Conservation (phyloP, 2,888 invertebrate species). For the Nephrotoma appendiculata region DNA sequence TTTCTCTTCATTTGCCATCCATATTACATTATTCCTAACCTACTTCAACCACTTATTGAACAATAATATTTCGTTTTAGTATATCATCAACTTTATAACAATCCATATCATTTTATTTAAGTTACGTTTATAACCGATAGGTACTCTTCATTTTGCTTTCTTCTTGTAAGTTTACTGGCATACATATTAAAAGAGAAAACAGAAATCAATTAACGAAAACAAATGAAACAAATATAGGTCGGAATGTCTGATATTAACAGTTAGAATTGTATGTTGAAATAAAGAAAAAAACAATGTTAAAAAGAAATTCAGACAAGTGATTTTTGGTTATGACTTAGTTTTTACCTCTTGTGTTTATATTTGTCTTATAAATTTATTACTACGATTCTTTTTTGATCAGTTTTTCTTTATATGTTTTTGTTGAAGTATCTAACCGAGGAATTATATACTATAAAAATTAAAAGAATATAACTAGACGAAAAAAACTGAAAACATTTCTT, state of each 20-base stretch:
- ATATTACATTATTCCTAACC: neutral
- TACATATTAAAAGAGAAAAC: neutral
- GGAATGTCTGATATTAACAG: conserved; percentile 6
- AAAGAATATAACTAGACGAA: neutral
- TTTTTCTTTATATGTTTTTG: neutral
- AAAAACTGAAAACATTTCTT: neutral
- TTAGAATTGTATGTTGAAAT: neutral
- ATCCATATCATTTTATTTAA: neutral
- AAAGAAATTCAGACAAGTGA: conserved; percentile 5
- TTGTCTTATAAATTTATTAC: neutral
- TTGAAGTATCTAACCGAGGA: neutral
- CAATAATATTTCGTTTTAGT: neutral
- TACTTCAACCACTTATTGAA: neutral
- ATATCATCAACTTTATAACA: neutral
- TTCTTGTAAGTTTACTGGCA: neutral
- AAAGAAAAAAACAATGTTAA: neutral
- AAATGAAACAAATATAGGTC: conserved; percentile 1
- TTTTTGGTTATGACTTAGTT: conserved; percentile 1
- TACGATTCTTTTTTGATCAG: neutral
- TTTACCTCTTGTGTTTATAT: neutral
- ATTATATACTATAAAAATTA: neutral
- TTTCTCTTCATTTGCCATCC: neutral
- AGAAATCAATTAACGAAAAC: neutral
- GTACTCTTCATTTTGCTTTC: neutral
- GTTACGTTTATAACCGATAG: neutral